Evolutionary conservation across 2,888 invertebrate genomes (phyloP), one percentile per base, ranked within the genome.

Genomic region (Hoplodrina blanda): DNA sequence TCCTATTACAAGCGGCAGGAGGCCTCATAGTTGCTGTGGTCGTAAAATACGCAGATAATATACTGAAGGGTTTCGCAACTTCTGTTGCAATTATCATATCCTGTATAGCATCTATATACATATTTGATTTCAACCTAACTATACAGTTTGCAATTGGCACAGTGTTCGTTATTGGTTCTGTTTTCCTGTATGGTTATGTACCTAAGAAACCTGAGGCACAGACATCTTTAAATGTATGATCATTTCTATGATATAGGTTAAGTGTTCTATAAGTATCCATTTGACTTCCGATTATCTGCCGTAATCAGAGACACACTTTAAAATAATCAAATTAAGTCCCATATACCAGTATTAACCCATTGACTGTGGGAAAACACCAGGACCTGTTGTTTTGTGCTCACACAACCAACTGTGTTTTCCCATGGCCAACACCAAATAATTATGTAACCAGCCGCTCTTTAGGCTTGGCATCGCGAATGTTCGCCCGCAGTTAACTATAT

Each of bases 1-100:
- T 99, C 5, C 90, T 98, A 30, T 94, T 99, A 61, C 99, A 99
- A 96, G 99, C 99, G 0, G 97, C 98, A 20, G 99, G 99, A 1
- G 99, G 99, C 6, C 97, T 99, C 3, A 97, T 99, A 66, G 99
- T 99, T 10, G 99, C 99, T 0, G 98, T 99, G 81, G 99, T 99
- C 4, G 99, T 99, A 41, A 99, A 99, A 96, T 99, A 99, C 92
- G 99, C 99, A 0, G 99, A 99, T 93, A 99, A 99, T 94, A 99
- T 99, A 89, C 96, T 99, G 8, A 99, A 98, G 95, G 99, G 99
- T 30, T 99, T 99, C 90, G 99, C 99, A 54, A 99, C 99, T 0
- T 99, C 99, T 0, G 97, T 99, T 65, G 99, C 99, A 8, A 99
- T 99, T 82, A 97, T 99, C 56, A 97, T 99, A 81, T 99, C 99